Evolutionary conservation across 2,888 invertebrate genomes (phyloP).

Genomic region (Rhagonycha lutea): DNA sequence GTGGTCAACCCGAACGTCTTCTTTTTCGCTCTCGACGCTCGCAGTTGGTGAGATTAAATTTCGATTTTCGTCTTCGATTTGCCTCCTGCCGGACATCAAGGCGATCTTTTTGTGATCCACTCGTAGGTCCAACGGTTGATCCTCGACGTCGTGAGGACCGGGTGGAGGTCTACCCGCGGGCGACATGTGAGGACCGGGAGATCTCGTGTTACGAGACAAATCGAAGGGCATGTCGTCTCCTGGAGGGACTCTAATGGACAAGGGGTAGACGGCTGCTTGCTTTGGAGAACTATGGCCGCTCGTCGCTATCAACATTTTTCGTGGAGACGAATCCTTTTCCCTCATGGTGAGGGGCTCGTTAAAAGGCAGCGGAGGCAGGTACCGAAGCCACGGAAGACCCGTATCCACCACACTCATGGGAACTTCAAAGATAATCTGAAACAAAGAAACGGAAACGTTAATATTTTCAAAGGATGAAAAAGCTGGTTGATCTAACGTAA

Average conservation of each 20-base stretch:
- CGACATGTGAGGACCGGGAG: conserved; percentile 61
- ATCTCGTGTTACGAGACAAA: conserved; percentile 59
- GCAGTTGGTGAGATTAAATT: conserved; percentile 73
- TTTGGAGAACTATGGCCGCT: conserved; percentile 70
- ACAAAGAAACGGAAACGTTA: conserved; percentile 27
- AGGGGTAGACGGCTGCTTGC: conserved; percentile 74
- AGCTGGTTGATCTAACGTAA: background rate
- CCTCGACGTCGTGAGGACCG: conserved; percentile 59
- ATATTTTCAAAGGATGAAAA: background rate
- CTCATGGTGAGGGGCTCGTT: conserved; percentile 70
- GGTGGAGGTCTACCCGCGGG: conserved; percentile 62
- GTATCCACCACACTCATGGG: conserved; percentile 77
- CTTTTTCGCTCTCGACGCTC: conserved; percentile 51
- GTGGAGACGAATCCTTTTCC: conserved; percentile 90
- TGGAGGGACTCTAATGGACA: conserved; percentile 64
- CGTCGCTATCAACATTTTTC: conserved; percentile 74
- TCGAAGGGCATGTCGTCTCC: conserved; percentile 67
- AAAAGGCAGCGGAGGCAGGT: conserved; percentile 57
- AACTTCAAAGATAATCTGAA: conserved; percentile 42
- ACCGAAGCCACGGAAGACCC: conserved; percentile 61
- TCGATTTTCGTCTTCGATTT: conserved; percentile 83
- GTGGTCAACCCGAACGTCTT: conserved; percentile 48
- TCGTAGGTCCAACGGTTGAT: conserved; percentile 87
- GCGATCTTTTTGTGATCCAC: conserved; percentile 78
- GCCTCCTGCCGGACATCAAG: conserved; percentile 54